A percentile compares a stretch with the other conserved stretches of the same genome.
These are phyloP conservation scores for Corydoras maculifer DNA, from an alignment of 2,113 vertebrate species.

Conservation along the genomic window DNA sequence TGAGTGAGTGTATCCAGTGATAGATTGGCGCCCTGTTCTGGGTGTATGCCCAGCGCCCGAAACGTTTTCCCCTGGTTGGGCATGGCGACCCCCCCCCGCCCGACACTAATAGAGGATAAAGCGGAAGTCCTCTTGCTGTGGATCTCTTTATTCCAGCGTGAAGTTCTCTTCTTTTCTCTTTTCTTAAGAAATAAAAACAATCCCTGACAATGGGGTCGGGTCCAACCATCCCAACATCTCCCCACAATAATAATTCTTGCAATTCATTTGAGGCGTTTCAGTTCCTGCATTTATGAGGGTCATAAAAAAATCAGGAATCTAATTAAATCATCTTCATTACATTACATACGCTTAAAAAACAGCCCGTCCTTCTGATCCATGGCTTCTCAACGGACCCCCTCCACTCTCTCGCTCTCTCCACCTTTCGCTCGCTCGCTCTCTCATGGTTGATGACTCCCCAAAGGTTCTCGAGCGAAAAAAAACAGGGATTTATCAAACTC, in stretches of 20 bases:
- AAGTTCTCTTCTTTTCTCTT: too few species aligned
- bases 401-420: neutral
- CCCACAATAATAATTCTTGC: neutral
- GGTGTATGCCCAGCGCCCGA: too few species aligned
- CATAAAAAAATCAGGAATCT: conserved; percentile 28
- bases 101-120: too few species aligned
- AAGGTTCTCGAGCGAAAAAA: conserved; percentile 62
- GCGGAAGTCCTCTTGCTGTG: neutral
- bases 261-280: conserved; percentile 4
- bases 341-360: conserved; percentile 48
- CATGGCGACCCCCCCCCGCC: too few species aligned
- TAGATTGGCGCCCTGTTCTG: too few species aligned
- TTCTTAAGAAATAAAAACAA: too few species aligned
- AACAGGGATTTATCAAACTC: conserved; percentile 92
- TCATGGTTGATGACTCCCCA: conserved; percentile 75
- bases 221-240: neutral
- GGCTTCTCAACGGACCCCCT: conserved; percentile 40
- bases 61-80: too few species aligned
- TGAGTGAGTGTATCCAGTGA: too few species aligned
- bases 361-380: conserved; percentile 43
- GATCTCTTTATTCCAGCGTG: too few species aligned
- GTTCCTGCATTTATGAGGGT: conserved; percentile 17
- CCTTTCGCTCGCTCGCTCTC: neutral
- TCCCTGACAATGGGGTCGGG: too few species aligned
- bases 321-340: conserved; percentile 38